Base-by-base conservation (phyloP, 2,113 vertebrate genomes). In the Maccullochella peelii region DNA sequence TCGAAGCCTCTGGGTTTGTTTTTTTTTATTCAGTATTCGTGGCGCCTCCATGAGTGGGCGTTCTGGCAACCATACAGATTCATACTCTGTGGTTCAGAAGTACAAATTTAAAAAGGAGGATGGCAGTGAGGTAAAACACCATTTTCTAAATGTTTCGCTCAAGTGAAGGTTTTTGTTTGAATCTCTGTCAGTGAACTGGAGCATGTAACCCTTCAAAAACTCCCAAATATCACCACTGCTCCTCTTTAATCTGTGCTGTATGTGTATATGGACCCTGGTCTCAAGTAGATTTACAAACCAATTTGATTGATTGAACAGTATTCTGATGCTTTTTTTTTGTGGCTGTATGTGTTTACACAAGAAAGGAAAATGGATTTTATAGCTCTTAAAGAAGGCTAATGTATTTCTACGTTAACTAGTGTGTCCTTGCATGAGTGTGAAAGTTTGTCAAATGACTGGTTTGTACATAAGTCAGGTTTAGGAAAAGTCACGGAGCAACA, bases 81-180 rank as follows among this genome's bases (percentile, higher is more conserved):
- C 30, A 49, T 62, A n/a, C 23, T 67, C 47, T 50, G 82, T 40
- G 75, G 52, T 25, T 67, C 42, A n/a, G 23, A 23, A 68, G 71
- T 49, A 30, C 62, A 67, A 59, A 77, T 16, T 12, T 4, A 25
- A 61, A 47, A n/a, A 27, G 81, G 23, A 66, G 27, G 12, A 30
- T 55, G 58, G 8, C 38, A 23, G 25, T 4, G 54, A 69, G 36
- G 44, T 44, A 12, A 68, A 73, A 50, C 66, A 70, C 25, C 66
- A 12, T 72, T 66, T 83, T 77, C 6, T 71, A 77, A 36, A 63
- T 15, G 59, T 77, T 77, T 38, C 40, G 14, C 72, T 54, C 54
- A 30, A 63, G 58, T 30, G 14, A 25, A 66, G 33, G 30, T 67
- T 68, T 67, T 36, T 49, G 10, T 44, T 42, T 1, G 16, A 67